Percentiles rank a stretch among this genome's conserved stretches.
phyloP scores from a whole-genome alignment of 2,888 invertebrate species.

The Yponomeuta sedellus region DNA sequence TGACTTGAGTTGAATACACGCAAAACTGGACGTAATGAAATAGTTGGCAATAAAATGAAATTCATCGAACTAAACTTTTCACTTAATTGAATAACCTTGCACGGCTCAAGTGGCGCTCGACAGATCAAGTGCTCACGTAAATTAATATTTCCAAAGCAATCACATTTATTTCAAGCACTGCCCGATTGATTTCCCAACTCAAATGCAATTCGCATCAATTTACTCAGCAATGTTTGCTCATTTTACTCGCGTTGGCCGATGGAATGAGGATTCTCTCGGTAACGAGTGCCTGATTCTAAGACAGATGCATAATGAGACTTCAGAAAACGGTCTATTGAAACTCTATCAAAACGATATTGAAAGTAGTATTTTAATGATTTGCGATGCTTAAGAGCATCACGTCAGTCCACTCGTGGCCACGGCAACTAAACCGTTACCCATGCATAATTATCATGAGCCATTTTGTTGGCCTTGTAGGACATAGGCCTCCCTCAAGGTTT shows the following conservation, averaged over 20 bases:
- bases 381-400: too few species aligned
- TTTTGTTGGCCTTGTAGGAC: too few species aligned
- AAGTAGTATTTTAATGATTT: too few species aligned
- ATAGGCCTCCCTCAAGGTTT: too few species aligned
- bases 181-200: background rate
- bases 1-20: too few species aligned
- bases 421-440: too few species aligned
- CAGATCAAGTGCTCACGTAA: background rate
- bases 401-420: too few species aligned
- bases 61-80: background rate
- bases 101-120: background rate
- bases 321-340: too few species aligned
- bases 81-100: background rate
- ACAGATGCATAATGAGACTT: background rate
- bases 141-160: background rate
- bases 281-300: background rate
- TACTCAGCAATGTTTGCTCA: background rate
- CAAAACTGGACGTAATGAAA: too few species aligned
- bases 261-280: background rate
- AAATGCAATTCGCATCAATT: background rate
- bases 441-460: too few species aligned
- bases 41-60: too few species aligned
- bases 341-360: too few species aligned
- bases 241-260: background rate
- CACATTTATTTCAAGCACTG: background rate